phyloP scores from a whole-genome alignment of 1,140 invertebrate genomes.

The Euwallacea similis region DNA sequence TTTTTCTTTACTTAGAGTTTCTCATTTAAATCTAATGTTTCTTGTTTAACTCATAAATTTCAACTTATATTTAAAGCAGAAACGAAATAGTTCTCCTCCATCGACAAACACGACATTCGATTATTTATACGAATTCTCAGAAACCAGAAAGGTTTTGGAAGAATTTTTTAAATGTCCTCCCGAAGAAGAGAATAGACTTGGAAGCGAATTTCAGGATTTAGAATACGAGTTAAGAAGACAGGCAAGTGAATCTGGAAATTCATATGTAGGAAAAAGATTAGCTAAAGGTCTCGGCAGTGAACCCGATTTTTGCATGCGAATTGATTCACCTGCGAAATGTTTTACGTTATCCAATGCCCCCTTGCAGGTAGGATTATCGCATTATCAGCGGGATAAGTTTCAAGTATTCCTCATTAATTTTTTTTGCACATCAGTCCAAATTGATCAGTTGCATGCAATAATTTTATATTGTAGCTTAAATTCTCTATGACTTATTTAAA shows the following conservation, averaged over 20 bases:
- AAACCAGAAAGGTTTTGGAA: constrained; percentile 86
- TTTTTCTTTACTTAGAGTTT: constrained; percentile 17
- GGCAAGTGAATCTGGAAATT: constrained; percentile 62
- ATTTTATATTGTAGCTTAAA: too few species aligned
- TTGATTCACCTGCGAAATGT: constrained; percentile 59
- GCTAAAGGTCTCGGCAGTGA: constrained; percentile 61
- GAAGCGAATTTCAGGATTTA: constrained; percentile 64
- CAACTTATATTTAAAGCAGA: constrained; percentile 20
- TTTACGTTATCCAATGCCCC: constrained; percentile 60
- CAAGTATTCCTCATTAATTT: too few species aligned
- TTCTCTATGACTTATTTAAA: too few species aligned
- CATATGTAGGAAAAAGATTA: constrained; percentile 78
- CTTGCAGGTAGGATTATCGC: constrained; percentile 54
- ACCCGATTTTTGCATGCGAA: constrained; percentile 51
- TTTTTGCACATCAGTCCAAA: neutral
- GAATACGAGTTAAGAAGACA: constrained; percentile 82
- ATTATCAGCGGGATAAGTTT: constrained; percentile 20
- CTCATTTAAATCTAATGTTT: neutral
- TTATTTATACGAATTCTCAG: constrained; percentile 88
- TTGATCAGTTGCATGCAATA: constrained; percentile 4
- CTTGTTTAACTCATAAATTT: neutral
- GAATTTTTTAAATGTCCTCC: constrained; percentile 84
- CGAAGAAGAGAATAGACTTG: constrained; percentile 58
- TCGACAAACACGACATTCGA: constrained; percentile 66
- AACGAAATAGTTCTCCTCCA: constrained; percentile 39